These are phyloP conservation scores for Acipenser transmontanus DNA, from an alignment of 2,797 vertebrate genomes.

Conservation along the genomic window DNA sequence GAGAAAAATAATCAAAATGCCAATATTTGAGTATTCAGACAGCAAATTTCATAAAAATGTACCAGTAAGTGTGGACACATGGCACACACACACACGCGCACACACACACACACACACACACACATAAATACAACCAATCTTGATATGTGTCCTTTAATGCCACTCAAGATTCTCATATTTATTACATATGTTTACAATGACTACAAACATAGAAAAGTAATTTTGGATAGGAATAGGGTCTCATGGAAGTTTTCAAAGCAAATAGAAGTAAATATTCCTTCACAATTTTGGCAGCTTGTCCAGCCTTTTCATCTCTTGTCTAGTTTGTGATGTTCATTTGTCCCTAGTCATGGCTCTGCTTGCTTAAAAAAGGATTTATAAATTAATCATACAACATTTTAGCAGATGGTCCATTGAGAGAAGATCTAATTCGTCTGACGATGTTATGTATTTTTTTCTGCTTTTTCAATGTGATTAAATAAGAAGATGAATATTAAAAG, in stretches of 20 bases:
- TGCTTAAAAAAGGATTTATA: slow-evolving; percentile 41
- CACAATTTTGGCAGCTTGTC: slow-evolving; percentile 31
- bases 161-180: no score
- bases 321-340: slow-evolving; percentile 45
- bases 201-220: slow-evolving; percentile 40
- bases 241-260: slow-evolving; percentile 20
- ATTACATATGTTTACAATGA: slow-evolving; percentile 16
- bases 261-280: slow-evolving; percentile 23
- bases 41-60: no score
- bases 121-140: background rate
- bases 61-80: background rate
- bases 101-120: background rate
- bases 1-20: background rate
- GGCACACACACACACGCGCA: background rate
- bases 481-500: slow-evolving; percentile 63
- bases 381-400: slow-evolving; percentile 55
- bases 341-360: slow-evolving; percentile 39
- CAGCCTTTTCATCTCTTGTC: slow-evolving; percentile 36
- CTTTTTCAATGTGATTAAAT: slow-evolving; percentile 46
- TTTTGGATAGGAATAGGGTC: slow-evolving; percentile 20
- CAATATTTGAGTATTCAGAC: background rate
- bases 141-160: no score
- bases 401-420: slow-evolving; percentile 41
- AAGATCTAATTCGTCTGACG: slow-evolving; percentile 29
- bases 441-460: slow-evolving; percentile 56